Evolutionary conservation across 2,797 vertebrate genomes (phyloP).

Genomic region (Danionella dracula): DNA sequence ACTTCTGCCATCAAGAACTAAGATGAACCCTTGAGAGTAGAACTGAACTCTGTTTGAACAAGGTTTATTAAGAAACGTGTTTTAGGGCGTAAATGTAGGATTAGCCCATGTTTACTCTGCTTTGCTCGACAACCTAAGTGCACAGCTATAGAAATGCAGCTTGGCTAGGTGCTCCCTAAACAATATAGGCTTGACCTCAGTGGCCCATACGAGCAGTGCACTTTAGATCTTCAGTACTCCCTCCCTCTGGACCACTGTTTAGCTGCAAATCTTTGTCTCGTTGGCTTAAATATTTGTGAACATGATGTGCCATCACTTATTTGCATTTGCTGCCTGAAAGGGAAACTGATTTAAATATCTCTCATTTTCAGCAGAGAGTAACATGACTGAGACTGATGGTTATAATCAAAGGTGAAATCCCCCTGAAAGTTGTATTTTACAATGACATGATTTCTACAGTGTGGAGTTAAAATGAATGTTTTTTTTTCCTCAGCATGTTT

Average conservation of each 20-base stretch:
- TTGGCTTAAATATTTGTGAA: not conserved
- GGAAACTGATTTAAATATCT: too few relatives aligned
- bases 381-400: conserved; percentile 72
- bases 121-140: conserved; percentile 50
- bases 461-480: not conserved
- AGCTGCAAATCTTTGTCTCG: not conserved
- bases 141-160: conserved; percentile 42
- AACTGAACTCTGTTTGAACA: not conserved
- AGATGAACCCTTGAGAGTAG: not conserved
- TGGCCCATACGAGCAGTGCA: not conserved
- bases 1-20: too few relatives aligned
- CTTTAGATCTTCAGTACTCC: conserved; percentile 43
- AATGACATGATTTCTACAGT: not conserved
- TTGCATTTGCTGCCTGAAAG: too few relatives aligned
- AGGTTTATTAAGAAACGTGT: too few relatives aligned
- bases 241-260: conserved; percentile 19
- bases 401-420: conserved; percentile 67
- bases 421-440: not conserved
- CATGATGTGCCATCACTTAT: too few relatives aligned
- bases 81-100: not conserved
- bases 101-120: conserved; percentile 3
- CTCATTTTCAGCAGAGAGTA: conserved; percentile 61
- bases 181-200: conserved; percentile 58
- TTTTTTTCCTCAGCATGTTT: conserved; percentile 40
- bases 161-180: conserved; percentile 40